Percentiles rank a stretch among this genome's conserved stretches.
Conservation (phyloP, 2,888 invertebrate genomes). For the Melieria omissa region DNA sequence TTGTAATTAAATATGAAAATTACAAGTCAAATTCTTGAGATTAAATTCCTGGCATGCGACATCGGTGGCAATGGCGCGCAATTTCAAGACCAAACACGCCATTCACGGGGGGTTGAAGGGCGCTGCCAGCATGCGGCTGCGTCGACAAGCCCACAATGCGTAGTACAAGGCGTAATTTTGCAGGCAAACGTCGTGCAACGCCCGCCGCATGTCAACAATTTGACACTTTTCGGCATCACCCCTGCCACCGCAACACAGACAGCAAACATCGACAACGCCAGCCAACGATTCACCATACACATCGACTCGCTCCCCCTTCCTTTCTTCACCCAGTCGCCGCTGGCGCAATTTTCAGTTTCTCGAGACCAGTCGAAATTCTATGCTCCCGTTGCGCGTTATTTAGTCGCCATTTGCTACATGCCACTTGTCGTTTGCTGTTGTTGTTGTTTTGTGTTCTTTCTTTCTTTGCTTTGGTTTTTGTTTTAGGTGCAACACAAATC, state of each 20-base stretch:
- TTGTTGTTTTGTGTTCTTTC: neutral
- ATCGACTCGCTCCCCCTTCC: neutral
- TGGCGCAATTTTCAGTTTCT: no score
- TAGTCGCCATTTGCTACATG: neutral
- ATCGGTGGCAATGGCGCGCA: no score
- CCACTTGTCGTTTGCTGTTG: neutral
- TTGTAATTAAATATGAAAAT: constrained; percentile 32
- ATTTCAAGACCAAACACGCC: no score
- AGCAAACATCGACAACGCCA: neutral
- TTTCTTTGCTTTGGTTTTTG: neutral
- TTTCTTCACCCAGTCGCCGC: no score
- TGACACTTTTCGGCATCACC: constrained; percentile 15
- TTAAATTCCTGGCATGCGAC: constrained; percentile 14
- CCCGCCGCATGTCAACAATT: constrained; percentile 18
- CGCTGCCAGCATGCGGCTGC: no score
- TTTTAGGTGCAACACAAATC: constrained; percentile 15
- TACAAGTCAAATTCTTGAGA: constrained; percentile 12
- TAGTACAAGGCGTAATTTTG: no score
- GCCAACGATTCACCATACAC: neutral
- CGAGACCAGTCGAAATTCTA: neutral
- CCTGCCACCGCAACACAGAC: neutral
- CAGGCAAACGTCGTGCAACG: no score
- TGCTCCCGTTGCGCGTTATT: neutral
- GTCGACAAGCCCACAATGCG: no score
- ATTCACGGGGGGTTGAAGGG: no score